These are phyloP conservation scores for Ptilodon capucinus DNA, from an alignment of 2,888 invertebrate genomes.

Conservation along the genomic window DNA sequence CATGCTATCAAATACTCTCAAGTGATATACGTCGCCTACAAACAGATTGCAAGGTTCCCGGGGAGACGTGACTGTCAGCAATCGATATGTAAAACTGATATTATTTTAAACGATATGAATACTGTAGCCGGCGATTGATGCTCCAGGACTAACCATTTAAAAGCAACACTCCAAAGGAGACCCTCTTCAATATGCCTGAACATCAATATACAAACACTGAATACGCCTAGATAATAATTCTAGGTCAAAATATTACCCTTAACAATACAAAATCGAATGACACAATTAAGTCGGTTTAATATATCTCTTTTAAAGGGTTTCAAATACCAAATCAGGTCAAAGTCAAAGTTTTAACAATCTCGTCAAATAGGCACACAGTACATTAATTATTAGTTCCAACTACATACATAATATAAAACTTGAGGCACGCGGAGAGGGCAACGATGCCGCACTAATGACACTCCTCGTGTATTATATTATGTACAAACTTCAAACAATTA, in stretches of 20 bases:
- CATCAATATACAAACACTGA: no score
- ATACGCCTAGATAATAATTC: no score
- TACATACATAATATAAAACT: conserved; percentile 13
- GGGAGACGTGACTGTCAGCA: background rate
- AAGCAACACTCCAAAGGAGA: no score
- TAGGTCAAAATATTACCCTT: no score
- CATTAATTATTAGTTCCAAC: conserved; percentile 2
- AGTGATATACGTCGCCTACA: background rate
- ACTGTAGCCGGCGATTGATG: background rate
- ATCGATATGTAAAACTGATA: background rate
- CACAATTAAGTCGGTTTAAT: no score
- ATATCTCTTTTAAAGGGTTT: no score
- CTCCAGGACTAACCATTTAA: no score
- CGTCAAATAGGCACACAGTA: background rate
- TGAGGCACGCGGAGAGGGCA: conserved; percentile 35
- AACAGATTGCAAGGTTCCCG: background rate
- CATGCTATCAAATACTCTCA: no score
- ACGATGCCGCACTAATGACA: conserved; percentile 11
- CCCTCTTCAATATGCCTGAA: no score
- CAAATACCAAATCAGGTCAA: no score
- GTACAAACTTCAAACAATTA: background rate
- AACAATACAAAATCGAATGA: no score
- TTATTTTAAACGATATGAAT: background rate
- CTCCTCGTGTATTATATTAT: background rate
- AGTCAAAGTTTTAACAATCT: no score